A percentile compares a stretch with the other conserved stretches of the same genome.
Conservation (phyloP, 1,140 invertebrate species). For the Drusus annulatus region DNA sequence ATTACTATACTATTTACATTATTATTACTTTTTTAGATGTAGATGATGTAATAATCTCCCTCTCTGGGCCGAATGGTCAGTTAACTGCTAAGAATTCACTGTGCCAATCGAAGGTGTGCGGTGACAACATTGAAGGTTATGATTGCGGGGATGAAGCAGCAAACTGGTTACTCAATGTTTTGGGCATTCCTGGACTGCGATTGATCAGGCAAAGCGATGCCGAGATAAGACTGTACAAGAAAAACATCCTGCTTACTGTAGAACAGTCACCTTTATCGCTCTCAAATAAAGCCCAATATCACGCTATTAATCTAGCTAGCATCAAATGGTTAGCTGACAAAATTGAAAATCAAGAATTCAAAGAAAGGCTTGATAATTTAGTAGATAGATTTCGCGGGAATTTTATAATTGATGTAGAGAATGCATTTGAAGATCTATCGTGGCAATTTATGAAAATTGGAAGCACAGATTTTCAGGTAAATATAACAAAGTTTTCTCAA, state of each 20-base stretch:
- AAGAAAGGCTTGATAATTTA: conserved; percentile 72
- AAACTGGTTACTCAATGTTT: conserved; percentile 81
- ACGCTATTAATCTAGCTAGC: conserved; percentile 85
- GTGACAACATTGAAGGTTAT: conserved; percentile 82
- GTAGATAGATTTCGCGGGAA: conserved; percentile 80
- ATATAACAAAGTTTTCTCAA: background rate
- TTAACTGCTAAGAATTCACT: conserved; percentile 65
- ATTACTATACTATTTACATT: background rate
- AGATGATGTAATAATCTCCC: conserved; percentile 67
- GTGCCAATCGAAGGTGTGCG: conserved; percentile 88
- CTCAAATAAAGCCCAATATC: conserved; percentile 90
- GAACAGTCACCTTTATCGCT: conserved; percentile 77
- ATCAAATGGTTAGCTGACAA: conserved; percentile 78
- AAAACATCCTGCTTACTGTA: conserved; percentile 62
- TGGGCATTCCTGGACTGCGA: conserved; percentile 78
- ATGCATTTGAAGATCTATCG: conserved; percentile 82
- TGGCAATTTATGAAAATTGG: conserved; percentile 83
- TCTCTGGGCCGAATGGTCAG: conserved; percentile 59
- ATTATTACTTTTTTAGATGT: conserved; percentile 69
- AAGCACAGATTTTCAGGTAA: conserved; percentile 77
- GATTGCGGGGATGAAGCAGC: conserved; percentile 88
- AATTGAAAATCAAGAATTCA: conserved; percentile 71
- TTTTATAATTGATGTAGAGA: conserved; percentile 75
- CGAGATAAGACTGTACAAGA: conserved; percentile 62
- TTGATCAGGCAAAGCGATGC: conserved; percentile 77